A percentile compares a stretch with the other conserved stretches of the same genome.
Conservation (phyloP, 1,140 invertebrate genomes). For the Babylonia areolata region DNA sequence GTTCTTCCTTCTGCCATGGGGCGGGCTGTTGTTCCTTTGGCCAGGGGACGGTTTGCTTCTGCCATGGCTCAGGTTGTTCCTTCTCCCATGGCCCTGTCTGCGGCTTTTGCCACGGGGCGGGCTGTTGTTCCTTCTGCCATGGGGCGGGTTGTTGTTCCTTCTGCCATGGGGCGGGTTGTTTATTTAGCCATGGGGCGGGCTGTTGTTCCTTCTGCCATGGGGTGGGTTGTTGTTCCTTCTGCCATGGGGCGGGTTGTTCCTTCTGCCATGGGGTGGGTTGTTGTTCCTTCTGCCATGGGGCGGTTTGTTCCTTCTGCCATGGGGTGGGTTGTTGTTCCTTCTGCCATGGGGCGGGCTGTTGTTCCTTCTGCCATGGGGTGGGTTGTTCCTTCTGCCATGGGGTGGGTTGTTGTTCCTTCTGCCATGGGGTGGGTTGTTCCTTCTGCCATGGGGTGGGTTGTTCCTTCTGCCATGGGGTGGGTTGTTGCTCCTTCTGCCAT, state of each 20-base stretch:
- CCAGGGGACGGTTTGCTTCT: background rate
- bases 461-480: too few species aligned
- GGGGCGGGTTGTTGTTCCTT: too few species aligned
- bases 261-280: too few species aligned
- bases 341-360: background rate
- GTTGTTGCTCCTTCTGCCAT: too few species aligned
- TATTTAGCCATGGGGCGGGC: too few species aligned
- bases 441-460: background rate
- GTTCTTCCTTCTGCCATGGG: background rate
- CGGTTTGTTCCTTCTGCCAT: too few species aligned
- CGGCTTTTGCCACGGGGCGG: background rate
- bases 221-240: background rate
- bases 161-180: too few species aligned
- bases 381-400: background rate
- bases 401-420: background rate
- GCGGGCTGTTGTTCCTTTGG: background rate
- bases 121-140: too few species aligned
- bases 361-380: background rate
- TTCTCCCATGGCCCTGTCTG: background rate
- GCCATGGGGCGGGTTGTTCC: background rate
- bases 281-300: too few species aligned
- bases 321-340: too few species aligned
- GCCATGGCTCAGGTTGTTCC: background rate
- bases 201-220: background rate
- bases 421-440: background rate